phyloP scores from a whole-genome alignment of 2,113 vertebrate species.

The Motacilla alba region DNA sequence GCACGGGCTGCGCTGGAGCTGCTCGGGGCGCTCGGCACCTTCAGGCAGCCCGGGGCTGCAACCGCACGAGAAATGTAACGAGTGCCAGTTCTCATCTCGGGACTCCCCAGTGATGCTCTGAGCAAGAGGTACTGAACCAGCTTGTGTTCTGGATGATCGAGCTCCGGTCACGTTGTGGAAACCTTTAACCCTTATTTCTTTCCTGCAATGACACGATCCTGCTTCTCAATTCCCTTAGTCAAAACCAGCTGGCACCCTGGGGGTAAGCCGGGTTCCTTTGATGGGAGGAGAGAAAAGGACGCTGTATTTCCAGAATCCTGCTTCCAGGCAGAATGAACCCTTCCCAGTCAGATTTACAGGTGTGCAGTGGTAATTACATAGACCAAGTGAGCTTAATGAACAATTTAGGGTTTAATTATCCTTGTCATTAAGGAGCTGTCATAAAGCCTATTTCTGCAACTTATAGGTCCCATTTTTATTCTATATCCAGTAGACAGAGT shows the following conservation, averaged over 20 bases:
- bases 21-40: fast-evolving
- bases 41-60: fast-evolving
- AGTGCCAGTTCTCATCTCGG: fast-evolving
- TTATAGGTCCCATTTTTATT: neutral
- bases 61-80: fast-evolving
- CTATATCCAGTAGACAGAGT: neutral
- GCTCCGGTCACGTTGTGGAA: fast-evolving
- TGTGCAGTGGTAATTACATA: neutral
- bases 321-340: neutral
- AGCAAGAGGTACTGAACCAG: neutral
- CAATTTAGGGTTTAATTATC: neutral
- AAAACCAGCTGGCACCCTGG: neutral
- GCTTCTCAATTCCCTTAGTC: neutral
- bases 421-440: neutral
- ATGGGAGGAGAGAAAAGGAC: fast-evolving
- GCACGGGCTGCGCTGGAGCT: fast-evolving
- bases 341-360: neutral
- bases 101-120: fast-evolving
- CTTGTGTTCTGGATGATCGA: fast-evolving
- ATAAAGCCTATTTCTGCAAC: neutral
- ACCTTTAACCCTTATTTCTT: neutral
- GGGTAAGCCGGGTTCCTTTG: neutral
- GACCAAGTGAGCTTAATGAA: neutral
- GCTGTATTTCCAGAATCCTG: neutral
- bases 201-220: too few relatives aligned